phyloP scores from a whole-genome alignment of 2,113 vertebrate genomes.

The Cryptotis parvus region DNA sequence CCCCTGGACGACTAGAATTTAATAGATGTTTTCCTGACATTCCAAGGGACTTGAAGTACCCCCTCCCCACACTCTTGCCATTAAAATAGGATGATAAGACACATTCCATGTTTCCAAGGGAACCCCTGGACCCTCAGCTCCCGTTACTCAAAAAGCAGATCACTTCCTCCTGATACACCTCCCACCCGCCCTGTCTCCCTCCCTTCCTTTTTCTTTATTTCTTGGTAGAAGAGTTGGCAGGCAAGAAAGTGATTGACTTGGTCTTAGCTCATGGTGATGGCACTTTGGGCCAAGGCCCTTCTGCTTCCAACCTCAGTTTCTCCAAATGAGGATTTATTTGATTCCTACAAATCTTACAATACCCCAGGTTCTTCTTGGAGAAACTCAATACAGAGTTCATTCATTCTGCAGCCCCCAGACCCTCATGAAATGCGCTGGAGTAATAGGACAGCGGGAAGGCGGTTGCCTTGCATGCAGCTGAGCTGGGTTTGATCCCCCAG shows the following conservation, averaged over 20 bases:
- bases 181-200: not conserved
- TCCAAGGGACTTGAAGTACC: slow-evolving; percentile 79
- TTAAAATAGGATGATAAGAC: no score
- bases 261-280: slow-evolving; percentile 13
- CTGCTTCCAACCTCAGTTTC: not conserved
- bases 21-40: slow-evolving; percentile 61
- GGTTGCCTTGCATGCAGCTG: no score
- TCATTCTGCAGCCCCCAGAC: no score
- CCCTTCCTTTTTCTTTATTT: not conserved
- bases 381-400: no score
- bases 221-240: not conserved
- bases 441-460: no score
- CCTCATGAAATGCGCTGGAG: no score
- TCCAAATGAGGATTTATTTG: not conserved
- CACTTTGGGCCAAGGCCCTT: not conserved
- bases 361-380: no score
- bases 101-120: no score
- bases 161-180: rapidly evolving
- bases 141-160: not conserved
- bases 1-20: no score
- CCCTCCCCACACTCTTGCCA: not conserved
- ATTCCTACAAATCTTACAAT: no score
- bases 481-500: no score
- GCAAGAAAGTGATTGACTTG: not conserved
- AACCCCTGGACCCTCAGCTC: slow-evolving; percentile 56